Evolutionary conservation across 1,140 invertebrate genomes (phyloP).

Genomic region (Marisa cornuarietis): DNA sequence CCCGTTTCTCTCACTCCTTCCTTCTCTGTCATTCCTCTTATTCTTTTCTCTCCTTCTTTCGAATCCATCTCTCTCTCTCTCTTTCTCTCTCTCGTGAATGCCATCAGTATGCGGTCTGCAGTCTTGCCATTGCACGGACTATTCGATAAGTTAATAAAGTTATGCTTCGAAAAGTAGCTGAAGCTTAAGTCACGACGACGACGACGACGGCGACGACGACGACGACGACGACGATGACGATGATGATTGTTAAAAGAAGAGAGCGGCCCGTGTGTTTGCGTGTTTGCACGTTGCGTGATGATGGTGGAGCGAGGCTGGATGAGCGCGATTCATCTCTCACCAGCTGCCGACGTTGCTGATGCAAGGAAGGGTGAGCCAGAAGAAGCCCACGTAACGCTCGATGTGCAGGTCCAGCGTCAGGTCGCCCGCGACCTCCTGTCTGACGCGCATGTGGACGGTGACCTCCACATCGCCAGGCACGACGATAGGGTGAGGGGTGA

Average conservation of each 20-base stretch:
- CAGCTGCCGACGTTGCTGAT: conserved; percentile 25
- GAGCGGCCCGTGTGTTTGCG: too few relatives aligned
- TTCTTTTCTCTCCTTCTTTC: conserved; percentile 11
- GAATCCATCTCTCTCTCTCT: neutral
- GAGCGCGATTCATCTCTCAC: neutral
- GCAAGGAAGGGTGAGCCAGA: conserved; percentile 22
- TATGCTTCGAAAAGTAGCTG: too few relatives aligned
- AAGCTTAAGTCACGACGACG: too few relatives aligned
- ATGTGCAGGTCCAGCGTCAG: conserved; percentile 13
- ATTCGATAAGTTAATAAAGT: neutral
- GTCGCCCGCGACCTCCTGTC: neutral
- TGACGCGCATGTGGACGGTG: neutral
- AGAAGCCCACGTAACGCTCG: conserved; percentile 23
- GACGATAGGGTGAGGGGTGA: conserved; percentile 8
- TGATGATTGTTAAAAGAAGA: too few relatives aligned
- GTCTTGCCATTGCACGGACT: too few relatives aligned
- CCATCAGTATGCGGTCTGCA: too few relatives aligned
- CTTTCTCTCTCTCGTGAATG: neutral
- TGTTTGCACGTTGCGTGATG: too few relatives aligned
- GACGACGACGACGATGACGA: too few relatives aligned
- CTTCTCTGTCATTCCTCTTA: neutral
- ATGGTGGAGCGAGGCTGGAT: too few relatives aligned
- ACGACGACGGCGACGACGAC: too few relatives aligned
- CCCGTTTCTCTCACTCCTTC: neutral
- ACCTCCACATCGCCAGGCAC: conserved; percentile 20